phyloP scores from a whole-genome alignment of 1,140 invertebrate species.

The Drosophila subobscura region DNA sequence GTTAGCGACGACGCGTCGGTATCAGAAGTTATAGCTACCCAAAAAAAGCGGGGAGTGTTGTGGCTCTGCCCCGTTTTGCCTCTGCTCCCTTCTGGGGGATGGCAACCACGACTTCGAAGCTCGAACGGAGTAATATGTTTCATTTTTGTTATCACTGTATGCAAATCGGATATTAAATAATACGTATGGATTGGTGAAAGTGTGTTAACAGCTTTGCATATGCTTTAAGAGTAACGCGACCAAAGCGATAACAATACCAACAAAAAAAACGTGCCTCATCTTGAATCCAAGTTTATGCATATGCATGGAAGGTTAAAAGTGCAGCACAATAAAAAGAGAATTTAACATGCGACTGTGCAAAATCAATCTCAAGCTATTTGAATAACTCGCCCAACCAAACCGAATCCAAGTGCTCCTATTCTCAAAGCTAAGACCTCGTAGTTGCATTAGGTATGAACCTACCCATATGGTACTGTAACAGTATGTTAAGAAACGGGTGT shows the following conservation, averaged over 20 bases:
- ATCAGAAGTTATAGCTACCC: not conserved
- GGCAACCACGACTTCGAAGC: not conserved
- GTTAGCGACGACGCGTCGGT: not conserved
- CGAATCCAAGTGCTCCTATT: not conserved
- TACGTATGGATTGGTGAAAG: slow-evolving; percentile 73
- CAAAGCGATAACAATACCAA: slow-evolving; percentile 35
- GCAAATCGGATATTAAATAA: slow-evolving; percentile 55
- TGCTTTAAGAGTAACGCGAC: slow-evolving; percentile 31
- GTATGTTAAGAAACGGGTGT: too few relatives aligned
- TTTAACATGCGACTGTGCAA: slow-evolving; percentile 14
- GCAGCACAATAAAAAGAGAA: slow-evolving; percentile 31
- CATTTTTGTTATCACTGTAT: slow-evolving; percentile 46
- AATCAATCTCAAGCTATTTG: slow-evolving; percentile 8
- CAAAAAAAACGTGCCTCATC: slow-evolving; percentile 4
- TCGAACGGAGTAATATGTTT: slow-evolving; percentile 28
- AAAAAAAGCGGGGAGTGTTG: slow-evolving; percentile 5
- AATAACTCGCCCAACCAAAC: slow-evolving; percentile 13
- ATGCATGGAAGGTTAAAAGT: slow-evolving; percentile 42
- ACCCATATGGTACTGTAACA: too few relatives aligned
- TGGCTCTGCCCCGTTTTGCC: not conserved
- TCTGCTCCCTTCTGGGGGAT: not conserved
- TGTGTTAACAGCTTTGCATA: slow-evolving; percentile 70
- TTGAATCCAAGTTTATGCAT: slow-evolving; percentile 21
- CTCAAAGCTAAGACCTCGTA: not conserved
- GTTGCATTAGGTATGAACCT: not conserved